Evolutionary conservation across 1,140 invertebrate species (phyloP).

Genomic region (Anastrepha ludens): DNA sequence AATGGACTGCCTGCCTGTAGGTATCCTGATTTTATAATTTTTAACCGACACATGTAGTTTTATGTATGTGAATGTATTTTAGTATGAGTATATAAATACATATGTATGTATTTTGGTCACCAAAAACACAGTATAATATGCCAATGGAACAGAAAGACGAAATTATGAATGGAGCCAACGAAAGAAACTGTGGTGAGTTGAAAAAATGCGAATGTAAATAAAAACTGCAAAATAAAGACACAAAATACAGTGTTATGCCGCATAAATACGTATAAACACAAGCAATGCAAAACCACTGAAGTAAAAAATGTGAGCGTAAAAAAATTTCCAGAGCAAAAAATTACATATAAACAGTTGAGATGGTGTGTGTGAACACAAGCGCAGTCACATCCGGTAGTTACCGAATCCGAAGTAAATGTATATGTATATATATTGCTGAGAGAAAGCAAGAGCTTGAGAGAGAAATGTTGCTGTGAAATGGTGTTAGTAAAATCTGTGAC

Average conservation of each 20-base stretch:
- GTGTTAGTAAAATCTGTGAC: too few species aligned
- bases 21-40: slow-evolving; percentile 25
- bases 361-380: not conserved
- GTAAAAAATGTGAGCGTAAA: not conserved
- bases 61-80: not conserved
- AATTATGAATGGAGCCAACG: slow-evolving; percentile 22
- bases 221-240: not conserved
- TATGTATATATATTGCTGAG: not conserved
- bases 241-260: not conserved
- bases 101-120: not conserved
- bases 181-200: not conserved
- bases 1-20: not conserved
- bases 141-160: not conserved
- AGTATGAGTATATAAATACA: not conserved
- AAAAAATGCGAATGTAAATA: not conserved
- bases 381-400: not conserved
- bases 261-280: not conserved
- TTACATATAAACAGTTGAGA: not conserved
- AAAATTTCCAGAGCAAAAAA: slow-evolving; percentile 6
- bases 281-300: not conserved
- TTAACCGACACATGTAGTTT: not conserved
- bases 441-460: not conserved
- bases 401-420: not conserved
- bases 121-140: not conserved
- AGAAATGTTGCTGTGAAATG: not conserved